These are phyloP conservation scores for Subanguina moxae DNA, from an alignment of 1,140 invertebrate species.

Conservation along the genomic window DNA sequence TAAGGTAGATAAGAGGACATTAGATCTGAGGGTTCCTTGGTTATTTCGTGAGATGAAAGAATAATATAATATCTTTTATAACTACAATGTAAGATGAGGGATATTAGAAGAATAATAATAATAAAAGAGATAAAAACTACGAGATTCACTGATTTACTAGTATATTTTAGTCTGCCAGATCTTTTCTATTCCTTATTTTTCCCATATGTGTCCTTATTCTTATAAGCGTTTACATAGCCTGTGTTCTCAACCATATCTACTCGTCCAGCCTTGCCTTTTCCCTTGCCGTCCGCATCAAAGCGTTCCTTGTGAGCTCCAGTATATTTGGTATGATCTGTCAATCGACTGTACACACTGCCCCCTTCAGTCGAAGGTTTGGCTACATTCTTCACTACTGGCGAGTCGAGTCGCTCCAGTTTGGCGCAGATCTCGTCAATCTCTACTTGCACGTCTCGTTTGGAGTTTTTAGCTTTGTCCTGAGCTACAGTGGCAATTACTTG, in stretches of 20 bases:
- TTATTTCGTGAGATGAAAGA: too few species aligned
- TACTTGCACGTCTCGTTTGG: conserved; percentile 54
- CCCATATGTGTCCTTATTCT: conserved; percentile 51
- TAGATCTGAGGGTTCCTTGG: too few species aligned
- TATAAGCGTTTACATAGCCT: conserved; percentile 64
- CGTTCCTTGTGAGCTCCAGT: conserved; percentile 65
- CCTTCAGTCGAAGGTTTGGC: conserved; percentile 52
- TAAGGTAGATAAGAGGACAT: too few species aligned
- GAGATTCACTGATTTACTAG: too few species aligned
- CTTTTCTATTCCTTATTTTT: not conserved
- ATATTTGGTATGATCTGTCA: conserved; percentile 60
- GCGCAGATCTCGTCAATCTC: conserved; percentile 54
- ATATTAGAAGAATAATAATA: too few species aligned
- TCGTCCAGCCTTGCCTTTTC: conserved; percentile 62
- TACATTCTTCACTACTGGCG: conserved; percentile 48
- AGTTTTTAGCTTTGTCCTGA: conserved; percentile 42
- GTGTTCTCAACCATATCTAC: conserved; percentile 56
- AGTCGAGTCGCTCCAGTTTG: conserved; percentile 52
- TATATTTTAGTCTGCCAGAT: too few species aligned
- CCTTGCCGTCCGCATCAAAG: conserved; percentile 63
- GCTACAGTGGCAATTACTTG: conserved; percentile 53
- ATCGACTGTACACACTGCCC: conserved; percentile 51
- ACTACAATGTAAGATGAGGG: too few species aligned
- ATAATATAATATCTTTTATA: too few species aligned
- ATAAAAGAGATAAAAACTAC: too few species aligned